Base-by-base conservation (phyloP, 2,113 vertebrate species). In the Elanus axillaris region DNA sequence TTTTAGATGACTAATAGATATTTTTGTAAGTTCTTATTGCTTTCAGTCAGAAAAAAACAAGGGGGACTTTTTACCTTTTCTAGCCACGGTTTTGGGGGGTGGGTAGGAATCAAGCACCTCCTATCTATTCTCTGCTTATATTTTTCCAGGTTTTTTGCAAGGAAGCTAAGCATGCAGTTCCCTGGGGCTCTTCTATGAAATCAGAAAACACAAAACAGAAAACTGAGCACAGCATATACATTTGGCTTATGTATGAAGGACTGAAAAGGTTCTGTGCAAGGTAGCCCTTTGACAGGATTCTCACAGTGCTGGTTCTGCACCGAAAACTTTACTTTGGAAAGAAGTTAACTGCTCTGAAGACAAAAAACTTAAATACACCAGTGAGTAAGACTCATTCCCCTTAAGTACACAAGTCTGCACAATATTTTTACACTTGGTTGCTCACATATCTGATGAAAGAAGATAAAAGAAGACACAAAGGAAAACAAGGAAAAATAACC, bases 151-250 rank as follows among this genome's bases (percentile, higher is more conserved):
- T 26, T 2, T 29, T 16, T 21, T 18, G 2, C 19, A 62, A 38
- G 34, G 31, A 72, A 52, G 38, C 10, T 62, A 72, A 64, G 22
- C 6, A 52, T 34, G 2, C 3, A 50, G 18, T n/a, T 48, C 9
- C 27, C 23, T 40, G 6, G 16, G 42, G 16, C 26, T 78, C 23
- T 78, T 84, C 29, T 42, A 11, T 18, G 36, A 78, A 71, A 75
- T 63, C 16, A 76, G 66, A 90, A 89, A 84, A 48, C 38, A 13
- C 9, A 56, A 48, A 68, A 74, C 40, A 73, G 36, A 83, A 91
- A 58, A 45, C 8, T 3, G 1, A 69, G 42, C 6, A 29, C 15
- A 22, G 2, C 26, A 4, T 9, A 31, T 34, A 1, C 13, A 11
- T 62, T 80, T 42, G 7, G 16, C 23, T 77, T 59, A 29, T 1